Conservation (phyloP, 2,797 vertebrate genomes). For the Sebastes cheni region DNA sequence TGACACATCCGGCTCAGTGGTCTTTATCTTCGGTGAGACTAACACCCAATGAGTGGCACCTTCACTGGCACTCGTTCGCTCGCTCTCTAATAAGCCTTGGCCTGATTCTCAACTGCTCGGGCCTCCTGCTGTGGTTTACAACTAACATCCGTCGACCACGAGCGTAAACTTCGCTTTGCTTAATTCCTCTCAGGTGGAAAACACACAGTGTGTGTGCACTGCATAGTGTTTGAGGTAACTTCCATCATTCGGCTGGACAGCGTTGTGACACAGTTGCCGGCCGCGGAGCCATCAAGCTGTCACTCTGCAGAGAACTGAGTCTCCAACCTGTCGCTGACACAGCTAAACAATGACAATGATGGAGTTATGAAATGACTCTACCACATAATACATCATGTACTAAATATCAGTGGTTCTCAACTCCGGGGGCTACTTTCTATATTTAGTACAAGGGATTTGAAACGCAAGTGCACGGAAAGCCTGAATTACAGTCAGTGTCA, state of each 20-base stretch:
- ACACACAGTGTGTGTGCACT: neutral
- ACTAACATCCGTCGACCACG: slow-evolving; percentile 10
- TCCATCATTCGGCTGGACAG: slow-evolving; percentile 13
- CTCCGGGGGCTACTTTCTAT: slow-evolving; percentile 45
- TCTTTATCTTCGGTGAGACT: slow-evolving; percentile 57
- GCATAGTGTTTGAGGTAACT: slow-evolving; percentile 14
- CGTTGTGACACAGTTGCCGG: slow-evolving; percentile 1
- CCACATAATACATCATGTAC: slow-evolving; percentile 34
- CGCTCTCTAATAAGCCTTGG: slow-evolving; percentile 47
- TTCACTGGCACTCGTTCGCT: slow-evolving; percentile 44
- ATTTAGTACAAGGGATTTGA: slow-evolving; percentile 60
- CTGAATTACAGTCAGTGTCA: slow-evolving; percentile 21
- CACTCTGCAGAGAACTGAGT: slow-evolving; percentile 31
- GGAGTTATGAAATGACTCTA: slow-evolving; percentile 43
- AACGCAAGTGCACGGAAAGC: slow-evolving; percentile 35
- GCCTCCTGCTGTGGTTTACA: slow-evolving; percentile 45
- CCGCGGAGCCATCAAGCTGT: slow-evolving; percentile 33
- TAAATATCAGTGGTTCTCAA: slow-evolving; percentile 55
- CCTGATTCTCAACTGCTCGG: slow-evolving; percentile 21
- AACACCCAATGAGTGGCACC: slow-evolving; percentile 62
- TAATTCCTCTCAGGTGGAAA: slow-evolving; percentile 35
- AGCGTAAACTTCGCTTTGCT: slow-evolving; percentile 20
- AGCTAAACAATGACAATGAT: slow-evolving; percentile 54
- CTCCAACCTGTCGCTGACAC: slow-evolving; percentile 51
- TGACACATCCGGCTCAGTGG: slow-evolving; percentile 58